Percentiles rank a stretch among this genome's conserved stretches.
These are phyloP conservation scores for Plutomurus gul DNA, from an alignment of 1,140 invertebrate genomes.

Conservation along the genomic window DNA sequence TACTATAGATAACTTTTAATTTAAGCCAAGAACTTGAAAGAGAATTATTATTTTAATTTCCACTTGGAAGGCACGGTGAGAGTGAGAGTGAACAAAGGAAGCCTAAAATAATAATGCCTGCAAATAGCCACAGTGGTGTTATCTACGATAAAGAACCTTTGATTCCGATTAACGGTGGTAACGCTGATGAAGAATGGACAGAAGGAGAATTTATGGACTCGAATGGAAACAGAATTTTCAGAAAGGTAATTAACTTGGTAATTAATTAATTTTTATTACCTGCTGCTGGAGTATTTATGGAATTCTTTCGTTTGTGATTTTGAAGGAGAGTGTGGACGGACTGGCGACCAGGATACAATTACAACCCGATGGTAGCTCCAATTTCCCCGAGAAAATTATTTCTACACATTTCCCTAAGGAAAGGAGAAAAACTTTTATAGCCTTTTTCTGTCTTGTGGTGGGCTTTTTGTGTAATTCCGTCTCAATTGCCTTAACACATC, in stretches of 20 bases:
- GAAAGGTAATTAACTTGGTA: no score
- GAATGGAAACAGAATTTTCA: neutral
- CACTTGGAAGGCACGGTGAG: no score
- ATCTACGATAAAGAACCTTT: neutral
- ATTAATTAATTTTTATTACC: no score
- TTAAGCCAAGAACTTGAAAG: no score
- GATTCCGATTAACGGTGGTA: neutral
- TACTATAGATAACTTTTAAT: no score
- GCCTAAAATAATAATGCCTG: neutral
- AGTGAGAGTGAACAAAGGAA: no score
- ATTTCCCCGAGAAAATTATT: neutral
- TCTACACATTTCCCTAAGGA: conserved; percentile 52
- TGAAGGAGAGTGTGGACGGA: neutral
- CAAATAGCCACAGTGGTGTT: neutral
- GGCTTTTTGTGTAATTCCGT: conserved; percentile 55
- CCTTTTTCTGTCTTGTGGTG: conserved; percentile 54
- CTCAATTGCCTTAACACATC: conserved; percentile 56
- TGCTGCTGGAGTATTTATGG: no score
- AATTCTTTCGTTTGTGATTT: neutral
- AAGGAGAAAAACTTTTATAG: conserved; percentile 55
- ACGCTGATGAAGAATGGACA: neutral
- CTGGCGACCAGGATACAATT: neutral
- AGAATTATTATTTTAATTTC: no score
- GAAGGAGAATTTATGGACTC: neutral
- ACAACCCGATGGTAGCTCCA: neutral